Percentiles rank a stretch among this genome's conserved stretches.
Conservation (phyloP, 2,888 invertebrate genomes). For the Podabrus alpinus region DNA sequence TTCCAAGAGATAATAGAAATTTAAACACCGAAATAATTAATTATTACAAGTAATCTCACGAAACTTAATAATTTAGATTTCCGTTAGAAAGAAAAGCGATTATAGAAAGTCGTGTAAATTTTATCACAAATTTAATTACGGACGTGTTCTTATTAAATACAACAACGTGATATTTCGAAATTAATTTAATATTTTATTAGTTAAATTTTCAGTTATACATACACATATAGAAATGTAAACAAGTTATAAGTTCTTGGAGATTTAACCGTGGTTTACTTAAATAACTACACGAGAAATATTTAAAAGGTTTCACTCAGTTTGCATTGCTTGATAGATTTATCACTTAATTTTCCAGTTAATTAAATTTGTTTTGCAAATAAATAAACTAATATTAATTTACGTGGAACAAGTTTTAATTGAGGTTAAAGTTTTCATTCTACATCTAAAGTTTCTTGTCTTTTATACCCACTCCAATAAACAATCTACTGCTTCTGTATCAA, state of each 20-base stretch:
- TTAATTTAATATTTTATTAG: constrained; percentile 14
- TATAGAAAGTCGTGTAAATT: neutral
- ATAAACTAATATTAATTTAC: constrained; percentile 3
- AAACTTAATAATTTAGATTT: neutral
- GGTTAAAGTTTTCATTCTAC: neutral
- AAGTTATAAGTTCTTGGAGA: constrained; percentile 8
- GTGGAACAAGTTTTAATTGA: neutral
- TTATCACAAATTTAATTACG: constrained; percentile 6
- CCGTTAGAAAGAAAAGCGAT: neutral
- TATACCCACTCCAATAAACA: neutral
- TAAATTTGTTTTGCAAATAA: constrained; percentile 10
- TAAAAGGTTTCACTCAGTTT: constrained; percentile 1
- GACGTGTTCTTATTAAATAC: neutral
- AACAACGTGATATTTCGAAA: constrained; percentile 15
- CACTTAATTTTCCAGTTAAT: constrained; percentile 15
- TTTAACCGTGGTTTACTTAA: constrained; percentile 10
- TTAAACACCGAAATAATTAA: neutral
- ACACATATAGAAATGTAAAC: constrained; percentile 6
- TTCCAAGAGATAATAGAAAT: neutral
- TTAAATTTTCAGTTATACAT: neutral
- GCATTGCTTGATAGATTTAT: constrained; percentile 19
- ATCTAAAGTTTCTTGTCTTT: neutral
- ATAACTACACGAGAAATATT: constrained; percentile 8
- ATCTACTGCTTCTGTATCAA: neutral
- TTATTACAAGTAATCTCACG: neutral